Evolutionary conservation across 2,888 invertebrate genomes (phyloP).

Genomic region (Cenopis cana): DNA sequence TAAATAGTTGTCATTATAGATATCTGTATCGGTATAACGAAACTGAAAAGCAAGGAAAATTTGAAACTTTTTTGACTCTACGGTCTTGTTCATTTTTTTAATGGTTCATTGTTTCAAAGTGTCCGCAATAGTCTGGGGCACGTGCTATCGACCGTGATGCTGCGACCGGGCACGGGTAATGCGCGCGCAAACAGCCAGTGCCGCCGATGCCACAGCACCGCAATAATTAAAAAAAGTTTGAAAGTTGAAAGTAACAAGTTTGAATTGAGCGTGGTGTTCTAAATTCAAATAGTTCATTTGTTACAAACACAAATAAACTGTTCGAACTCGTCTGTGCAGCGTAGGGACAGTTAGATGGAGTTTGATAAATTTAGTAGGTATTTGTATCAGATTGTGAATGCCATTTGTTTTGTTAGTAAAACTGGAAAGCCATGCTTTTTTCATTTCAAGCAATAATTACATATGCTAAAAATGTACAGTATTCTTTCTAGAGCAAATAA

Average conservation of each 20-base stretch:
- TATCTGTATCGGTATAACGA: background rate
- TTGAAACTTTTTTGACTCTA: background rate
- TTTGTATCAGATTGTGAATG: background rate
- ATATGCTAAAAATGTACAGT: no score
- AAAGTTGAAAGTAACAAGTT: conserved; percentile 13
- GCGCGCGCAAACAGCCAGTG: conserved; percentile 54
- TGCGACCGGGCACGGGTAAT: conserved; percentile 50
- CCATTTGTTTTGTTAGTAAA: background rate
- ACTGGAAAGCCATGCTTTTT: no score
- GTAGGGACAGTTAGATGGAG: background rate
- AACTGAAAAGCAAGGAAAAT: background rate
- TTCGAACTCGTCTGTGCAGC: background rate
- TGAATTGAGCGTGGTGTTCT: background rate
- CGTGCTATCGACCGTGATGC: conserved; percentile 69
- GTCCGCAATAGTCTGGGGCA: conserved; percentile 48
- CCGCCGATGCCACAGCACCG: conserved; percentile 45
- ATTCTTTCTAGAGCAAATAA: no score
- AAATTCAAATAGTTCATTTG: conserved; percentile 30
- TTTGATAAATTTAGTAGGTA: background rate
- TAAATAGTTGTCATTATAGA: background rate
- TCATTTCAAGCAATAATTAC: no score
- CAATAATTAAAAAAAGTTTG: conserved; percentile 34
- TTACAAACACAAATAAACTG: background rate
- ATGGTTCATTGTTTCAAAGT: conserved; percentile 22
- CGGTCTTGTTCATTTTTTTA: background rate